phyloP scores from a whole-genome alignment of 2,888 invertebrate genomes.

The Hartigia nigra region DNA sequence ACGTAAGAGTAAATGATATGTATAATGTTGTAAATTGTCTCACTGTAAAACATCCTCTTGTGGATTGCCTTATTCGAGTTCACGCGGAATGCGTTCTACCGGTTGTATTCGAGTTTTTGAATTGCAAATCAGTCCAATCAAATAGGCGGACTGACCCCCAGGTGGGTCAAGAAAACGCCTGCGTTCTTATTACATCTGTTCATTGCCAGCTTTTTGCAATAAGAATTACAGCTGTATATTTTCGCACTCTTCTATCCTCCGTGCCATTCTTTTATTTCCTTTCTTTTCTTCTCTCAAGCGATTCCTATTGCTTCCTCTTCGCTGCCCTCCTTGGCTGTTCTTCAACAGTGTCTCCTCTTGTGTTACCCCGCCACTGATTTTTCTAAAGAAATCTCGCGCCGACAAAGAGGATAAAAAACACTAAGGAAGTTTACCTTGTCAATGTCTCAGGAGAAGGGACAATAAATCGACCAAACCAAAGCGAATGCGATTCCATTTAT shows the following conservation, averaged over 20 bases:
- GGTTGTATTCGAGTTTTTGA: constrained; percentile 8
- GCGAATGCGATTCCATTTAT: neutral
- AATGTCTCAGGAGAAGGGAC: neutral
- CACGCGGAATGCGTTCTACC: neutral
- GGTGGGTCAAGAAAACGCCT: constrained; percentile 24
- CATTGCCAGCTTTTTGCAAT: neutral
- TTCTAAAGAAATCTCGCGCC: neutral
- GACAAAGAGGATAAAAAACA: neutral
- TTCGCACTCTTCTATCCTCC: neutral
- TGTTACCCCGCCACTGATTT: neutral
- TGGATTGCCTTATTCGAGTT: neutral
- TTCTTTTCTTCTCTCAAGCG: neutral
- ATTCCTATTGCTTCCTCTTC: neutral
- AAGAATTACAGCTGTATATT: neutral
- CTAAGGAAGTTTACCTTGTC: neutral
- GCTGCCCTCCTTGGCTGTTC: neutral
- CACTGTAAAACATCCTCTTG: neutral
- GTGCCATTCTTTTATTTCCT: neutral
- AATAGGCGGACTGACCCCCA: constrained; percentile 41
- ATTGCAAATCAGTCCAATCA: constrained; percentile 44
- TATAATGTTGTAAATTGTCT: neutral
- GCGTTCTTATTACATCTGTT: neutral
- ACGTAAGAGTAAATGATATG: neutral
- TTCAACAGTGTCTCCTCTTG: neutral
- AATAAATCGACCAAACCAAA: neutral